Base-by-base conservation (phyloP, 2,888 invertebrate genomes). In the Troides helena region DNA sequence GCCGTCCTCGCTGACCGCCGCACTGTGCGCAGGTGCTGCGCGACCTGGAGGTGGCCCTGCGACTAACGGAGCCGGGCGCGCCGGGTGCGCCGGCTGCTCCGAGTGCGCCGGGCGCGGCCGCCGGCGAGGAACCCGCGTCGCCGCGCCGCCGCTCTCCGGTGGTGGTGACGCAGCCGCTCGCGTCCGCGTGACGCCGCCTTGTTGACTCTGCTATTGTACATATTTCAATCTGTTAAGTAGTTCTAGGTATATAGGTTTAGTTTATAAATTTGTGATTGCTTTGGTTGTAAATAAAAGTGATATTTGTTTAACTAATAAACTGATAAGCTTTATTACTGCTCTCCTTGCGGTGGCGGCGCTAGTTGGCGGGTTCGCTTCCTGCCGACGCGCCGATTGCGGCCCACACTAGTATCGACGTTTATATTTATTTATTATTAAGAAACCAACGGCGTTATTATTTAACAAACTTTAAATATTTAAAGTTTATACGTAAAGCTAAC, bases 1-100 rank as follows among this genome's bases (percentile, higher is more conserved):
- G 39, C 39, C 39, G 30, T 30, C 8, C 39, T 7, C 39, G 39
- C 39, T 39, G 8, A 39, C 39, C 39, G 39, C 39, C 39, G 39
- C 39, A 10, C 39, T 10, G 39, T 39, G 30, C 39, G 39, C 39
- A 39, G 39, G 39, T 39, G 39, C 39, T 39, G 39, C 53, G 53
- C 5, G 98, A 98, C 93, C 94, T 99, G 84, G 97, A 97, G 87
- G 94, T 96, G 85, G 98, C 98, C 82, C 93, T 98, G 79, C 94
- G 95, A 64, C 90, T 95, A 77, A 92, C 94, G 73, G 94, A 94
- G 78, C 79, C 84, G 73, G 80, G 74, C 76, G 80, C 93, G 92
- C 94, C 93, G 82, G 75, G 69, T 72, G 71, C 90, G 76, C 59
- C 30, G 71, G 71, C 62, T 88, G 94, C 93, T 21, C 21, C 21